Percentiles rank a stretch among this genome's conserved stretches.
Conservation (phyloP, 2,113 vertebrate species). For the Ptilonorhynchus violaceus region DNA sequence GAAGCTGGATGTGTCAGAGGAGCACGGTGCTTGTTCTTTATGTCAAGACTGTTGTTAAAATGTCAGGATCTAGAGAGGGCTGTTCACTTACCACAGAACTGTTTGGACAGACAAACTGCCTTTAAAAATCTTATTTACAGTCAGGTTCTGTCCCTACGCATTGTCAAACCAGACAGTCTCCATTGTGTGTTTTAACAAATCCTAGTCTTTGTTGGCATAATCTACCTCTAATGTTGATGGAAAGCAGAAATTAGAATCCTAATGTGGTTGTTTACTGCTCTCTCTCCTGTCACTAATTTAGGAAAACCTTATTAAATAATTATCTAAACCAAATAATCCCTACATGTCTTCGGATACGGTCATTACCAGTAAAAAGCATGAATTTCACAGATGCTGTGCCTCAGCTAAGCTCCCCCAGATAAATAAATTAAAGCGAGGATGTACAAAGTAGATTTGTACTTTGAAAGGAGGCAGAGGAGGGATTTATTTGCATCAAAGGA, state of each 20-base stretch:
- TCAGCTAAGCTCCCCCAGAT: not conserved
- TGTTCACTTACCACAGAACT: not conserved
- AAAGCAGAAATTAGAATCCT: not conserved
- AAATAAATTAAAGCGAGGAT: constrained; percentile 22
- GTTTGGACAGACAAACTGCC: constrained; percentile 9
- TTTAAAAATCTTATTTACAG: not conserved
- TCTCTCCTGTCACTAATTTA: not conserved
- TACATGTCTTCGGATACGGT: not conserved
- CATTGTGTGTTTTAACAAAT: constrained; percentile 4
- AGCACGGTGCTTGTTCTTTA: not conserved
- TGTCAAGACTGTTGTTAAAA: constrained; percentile 30
- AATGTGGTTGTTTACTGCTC: constrained; percentile 1
- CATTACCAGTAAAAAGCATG: not conserved
- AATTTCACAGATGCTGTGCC: constrained; percentile 28
- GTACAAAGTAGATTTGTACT: constrained; percentile 46
- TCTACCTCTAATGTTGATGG: not conserved
- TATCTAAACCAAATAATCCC: constrained; percentile 10
- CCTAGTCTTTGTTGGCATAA: not conserved
- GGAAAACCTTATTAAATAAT: constrained; percentile 32
- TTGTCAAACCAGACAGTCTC: not conserved
- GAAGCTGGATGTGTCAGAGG: not conserved
- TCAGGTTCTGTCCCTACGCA: not conserved
- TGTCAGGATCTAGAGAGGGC: not conserved
- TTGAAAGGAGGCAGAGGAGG: constrained; percentile 33
- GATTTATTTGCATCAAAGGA: constrained; percentile 56